Percentiles rank a stretch among this genome's conserved stretches.
Conservation (phyloP, 2,797 vertebrate species). For the Luscinia luscinia region DNA sequence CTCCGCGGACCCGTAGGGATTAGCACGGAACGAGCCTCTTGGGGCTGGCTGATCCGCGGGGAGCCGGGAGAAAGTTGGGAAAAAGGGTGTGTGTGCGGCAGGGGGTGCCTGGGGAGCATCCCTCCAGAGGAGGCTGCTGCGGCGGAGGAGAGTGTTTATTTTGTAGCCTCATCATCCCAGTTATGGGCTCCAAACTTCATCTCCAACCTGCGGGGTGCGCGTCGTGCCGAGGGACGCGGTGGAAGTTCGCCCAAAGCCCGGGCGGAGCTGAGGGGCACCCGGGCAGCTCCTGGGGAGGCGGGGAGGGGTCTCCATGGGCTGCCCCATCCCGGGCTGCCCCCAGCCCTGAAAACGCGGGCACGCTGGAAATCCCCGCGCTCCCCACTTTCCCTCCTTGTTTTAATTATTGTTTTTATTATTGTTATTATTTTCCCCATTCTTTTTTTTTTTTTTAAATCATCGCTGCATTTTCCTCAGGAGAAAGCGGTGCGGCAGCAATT, state of each 20-base stretch:
- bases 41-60: not conserved
- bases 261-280: not conserved
- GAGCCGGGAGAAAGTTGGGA: slow-evolving; percentile 14
- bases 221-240: not conserved
- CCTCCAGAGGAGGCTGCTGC: not conserved
- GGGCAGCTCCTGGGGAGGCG: not conserved
- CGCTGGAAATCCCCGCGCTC: not conserved
- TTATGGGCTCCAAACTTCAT: not conserved
- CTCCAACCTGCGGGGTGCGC: not conserved
- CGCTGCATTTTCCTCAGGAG: not conserved
- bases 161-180: not conserved
- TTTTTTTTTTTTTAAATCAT: not conserved
- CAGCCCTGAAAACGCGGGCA: not conserved
- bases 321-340: not conserved
- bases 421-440: not conserved
- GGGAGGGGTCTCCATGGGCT: not conserved
- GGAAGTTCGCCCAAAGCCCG: not conserved
- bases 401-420: not conserved
- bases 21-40: not conserved
- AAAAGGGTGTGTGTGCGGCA: not conserved
- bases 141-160: not conserved
- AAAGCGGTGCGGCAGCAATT: not conserved
- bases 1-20: not conserved
- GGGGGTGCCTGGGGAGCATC: not conserved
- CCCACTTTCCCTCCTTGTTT: not conserved